phyloP scores from a whole-genome alignment of 2,797 vertebrate genomes.

The Linurgus olivaceus region DNA sequence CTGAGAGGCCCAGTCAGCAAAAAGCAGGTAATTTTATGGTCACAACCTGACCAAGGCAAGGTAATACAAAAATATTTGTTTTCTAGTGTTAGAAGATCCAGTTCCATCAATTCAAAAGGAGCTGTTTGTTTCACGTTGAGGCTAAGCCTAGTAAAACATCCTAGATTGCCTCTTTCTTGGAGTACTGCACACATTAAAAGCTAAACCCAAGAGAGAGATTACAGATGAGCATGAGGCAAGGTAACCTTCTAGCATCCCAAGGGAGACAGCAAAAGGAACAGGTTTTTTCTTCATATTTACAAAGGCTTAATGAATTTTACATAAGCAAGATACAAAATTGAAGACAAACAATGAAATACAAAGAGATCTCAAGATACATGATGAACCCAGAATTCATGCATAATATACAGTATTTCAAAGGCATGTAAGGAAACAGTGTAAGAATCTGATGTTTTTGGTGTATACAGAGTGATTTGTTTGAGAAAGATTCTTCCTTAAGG shows the following conservation, averaged over 20 bases:
- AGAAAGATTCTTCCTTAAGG: not conserved
- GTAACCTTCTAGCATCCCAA: slow-evolving; percentile 55
- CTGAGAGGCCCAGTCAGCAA: not conserved
- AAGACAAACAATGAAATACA: slow-evolving; percentile 54
- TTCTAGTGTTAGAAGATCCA: not conserved
- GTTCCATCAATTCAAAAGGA: not conserved
- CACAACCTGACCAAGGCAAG: not conserved
- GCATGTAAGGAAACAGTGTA: not conserved
- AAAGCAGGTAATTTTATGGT: not conserved
- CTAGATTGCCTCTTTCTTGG: not conserved
- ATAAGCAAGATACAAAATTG: slow-evolving; percentile 50
- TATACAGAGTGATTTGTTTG: not conserved
- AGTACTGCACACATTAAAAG: not conserved
- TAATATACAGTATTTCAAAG: slow-evolving; percentile 52
- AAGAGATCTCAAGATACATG: slow-evolving; percentile 33
- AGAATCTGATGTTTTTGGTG: not conserved
- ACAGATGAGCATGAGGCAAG: not conserved
- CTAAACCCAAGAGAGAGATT: slow-evolving; percentile 21
- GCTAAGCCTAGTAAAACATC: not conserved
- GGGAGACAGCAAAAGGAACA: slow-evolving; percentile 11
- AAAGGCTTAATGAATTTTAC: slow-evolving; percentile 59
- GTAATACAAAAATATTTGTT: not conserved
- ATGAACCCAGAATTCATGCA: slow-evolving; percentile 28
- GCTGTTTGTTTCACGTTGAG: not conserved
- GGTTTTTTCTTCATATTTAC: slow-evolving; percentile 18